Conservation (phyloP, 2,113 vertebrate species). For the Tringa solitaria region DNA sequence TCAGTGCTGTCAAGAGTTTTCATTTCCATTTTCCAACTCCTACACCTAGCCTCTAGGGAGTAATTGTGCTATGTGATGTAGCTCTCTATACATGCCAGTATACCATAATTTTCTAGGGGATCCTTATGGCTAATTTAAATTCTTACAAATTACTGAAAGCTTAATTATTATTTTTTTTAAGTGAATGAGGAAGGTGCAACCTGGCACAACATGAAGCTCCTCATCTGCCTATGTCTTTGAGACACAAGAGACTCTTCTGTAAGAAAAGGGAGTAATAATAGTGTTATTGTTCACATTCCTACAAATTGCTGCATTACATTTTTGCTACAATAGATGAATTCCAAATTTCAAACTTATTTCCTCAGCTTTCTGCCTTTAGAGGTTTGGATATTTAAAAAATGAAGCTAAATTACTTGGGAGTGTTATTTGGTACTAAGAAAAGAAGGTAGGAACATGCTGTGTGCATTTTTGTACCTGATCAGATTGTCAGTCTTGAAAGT, state of each 20-base stretch:
- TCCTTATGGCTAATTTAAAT: not conserved
- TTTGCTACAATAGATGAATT: not conserved
- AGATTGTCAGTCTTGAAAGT: not conserved
- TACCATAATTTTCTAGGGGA: not conserved
- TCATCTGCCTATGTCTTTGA: not conserved
- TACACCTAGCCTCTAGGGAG: not conserved
- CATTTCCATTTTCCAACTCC: not conserved
- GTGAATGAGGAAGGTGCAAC: not conserved
- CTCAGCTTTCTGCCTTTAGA: not conserved
- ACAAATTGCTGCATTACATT: not conserved
- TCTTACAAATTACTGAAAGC: not conserved
- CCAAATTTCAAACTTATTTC: not conserved
- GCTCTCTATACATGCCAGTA: not conserved
- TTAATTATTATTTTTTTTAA: not conserved
- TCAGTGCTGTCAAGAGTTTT: not conserved
- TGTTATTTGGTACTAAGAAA: not conserved
- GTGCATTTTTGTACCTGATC: not conserved
- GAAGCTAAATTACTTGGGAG: not conserved
- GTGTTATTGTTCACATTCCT: not conserved
- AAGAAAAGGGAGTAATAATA: not conserved
- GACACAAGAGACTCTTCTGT: not conserved
- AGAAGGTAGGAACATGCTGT: not conserved
- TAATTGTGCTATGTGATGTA: not conserved
- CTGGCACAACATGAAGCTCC: not conserved
- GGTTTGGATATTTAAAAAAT: constrained; percentile 13